phyloP scores from a whole-genome alignment of 2,113 vertebrate species.

The Reinhardtius hippoglossoides region DNA sequence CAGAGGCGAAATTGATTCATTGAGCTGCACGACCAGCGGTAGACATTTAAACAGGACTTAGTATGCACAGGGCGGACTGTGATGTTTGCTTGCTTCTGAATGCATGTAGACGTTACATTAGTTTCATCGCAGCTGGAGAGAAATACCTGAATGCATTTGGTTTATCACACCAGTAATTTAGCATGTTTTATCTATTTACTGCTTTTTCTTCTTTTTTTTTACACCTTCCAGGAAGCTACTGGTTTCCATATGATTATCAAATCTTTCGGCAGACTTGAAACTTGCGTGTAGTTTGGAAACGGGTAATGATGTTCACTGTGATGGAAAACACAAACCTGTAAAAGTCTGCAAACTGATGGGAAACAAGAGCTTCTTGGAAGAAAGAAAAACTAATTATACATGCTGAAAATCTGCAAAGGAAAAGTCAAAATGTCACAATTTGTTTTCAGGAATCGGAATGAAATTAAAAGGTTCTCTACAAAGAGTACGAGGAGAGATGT shows the following conservation, averaged over 20 bases:
- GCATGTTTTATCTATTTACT: not conserved
- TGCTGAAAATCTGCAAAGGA: too few species aligned
- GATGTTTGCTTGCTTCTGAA: not conserved
- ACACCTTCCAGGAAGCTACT: not conserved
- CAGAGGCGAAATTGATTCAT: not conserved
- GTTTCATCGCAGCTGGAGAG: too few species aligned
- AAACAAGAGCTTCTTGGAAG: too few species aligned
- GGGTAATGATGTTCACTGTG: too few species aligned
- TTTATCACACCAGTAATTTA: not conserved
- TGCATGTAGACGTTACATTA: not conserved
- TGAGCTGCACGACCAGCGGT: not conserved
- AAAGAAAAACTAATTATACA: too few species aligned
- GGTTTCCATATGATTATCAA: not conserved
- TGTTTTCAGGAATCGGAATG: not conserved
- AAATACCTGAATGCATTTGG: too few species aligned
- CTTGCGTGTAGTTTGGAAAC: too few species aligned
- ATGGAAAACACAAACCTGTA: not conserved
- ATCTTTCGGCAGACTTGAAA: too few species aligned
- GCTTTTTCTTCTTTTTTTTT: not conserved
- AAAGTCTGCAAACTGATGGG: too few species aligned
- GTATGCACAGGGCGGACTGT: not conserved
- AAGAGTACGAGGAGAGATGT: not conserved
- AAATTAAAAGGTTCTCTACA: too few species aligned
- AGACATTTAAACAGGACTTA: slow-evolving; percentile 23
- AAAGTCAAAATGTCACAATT: too few species aligned